Percentiles rank a stretch among this genome's conserved stretches.
These are phyloP conservation scores for Fissipunctia ypsillon DNA, from an alignment of 2,888 invertebrate species.

Conservation along the genomic window DNA sequence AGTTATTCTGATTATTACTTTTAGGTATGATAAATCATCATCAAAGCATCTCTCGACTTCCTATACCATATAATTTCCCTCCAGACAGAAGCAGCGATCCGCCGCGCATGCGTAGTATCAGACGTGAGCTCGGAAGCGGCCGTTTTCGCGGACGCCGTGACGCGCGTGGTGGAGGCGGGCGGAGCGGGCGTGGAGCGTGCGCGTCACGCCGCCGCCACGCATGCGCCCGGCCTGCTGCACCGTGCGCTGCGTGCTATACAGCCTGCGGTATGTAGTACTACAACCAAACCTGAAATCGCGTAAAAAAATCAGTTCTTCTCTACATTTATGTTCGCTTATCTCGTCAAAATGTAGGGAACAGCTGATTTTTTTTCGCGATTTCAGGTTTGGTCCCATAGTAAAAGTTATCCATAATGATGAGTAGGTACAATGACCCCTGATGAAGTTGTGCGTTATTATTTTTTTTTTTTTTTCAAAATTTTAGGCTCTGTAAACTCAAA, in stretches of 20 bases:
- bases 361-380: no score
- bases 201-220: constrained; percentile 52
- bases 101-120: constrained; percentile 73
- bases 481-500: no score
- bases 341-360: no score
- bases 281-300: no score
- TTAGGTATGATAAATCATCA: not conserved
- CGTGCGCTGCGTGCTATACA: constrained; percentile 39
- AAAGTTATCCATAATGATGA: no score
- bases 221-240: constrained; percentile 70
- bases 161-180: constrained; percentile 82
- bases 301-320: no score
- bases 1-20: no score
- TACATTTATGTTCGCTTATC: no score
- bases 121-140: constrained; percentile 70
- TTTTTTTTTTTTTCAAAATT: no score
- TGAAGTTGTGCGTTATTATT: no score
- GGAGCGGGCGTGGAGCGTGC: constrained; percentile 79
- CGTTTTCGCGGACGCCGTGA: constrained; percentile 83
- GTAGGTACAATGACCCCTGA: no score
- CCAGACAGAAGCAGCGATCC: constrained; percentile 77
- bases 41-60: not conserved
- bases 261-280: constrained; percentile 71
- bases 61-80: not conserved
- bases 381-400: no score